Evolutionary conservation across 30 jellyfish, hydroid and myxozoan genomes (phyloP).

Genomic region (Pelagia noctiluca): DNA sequence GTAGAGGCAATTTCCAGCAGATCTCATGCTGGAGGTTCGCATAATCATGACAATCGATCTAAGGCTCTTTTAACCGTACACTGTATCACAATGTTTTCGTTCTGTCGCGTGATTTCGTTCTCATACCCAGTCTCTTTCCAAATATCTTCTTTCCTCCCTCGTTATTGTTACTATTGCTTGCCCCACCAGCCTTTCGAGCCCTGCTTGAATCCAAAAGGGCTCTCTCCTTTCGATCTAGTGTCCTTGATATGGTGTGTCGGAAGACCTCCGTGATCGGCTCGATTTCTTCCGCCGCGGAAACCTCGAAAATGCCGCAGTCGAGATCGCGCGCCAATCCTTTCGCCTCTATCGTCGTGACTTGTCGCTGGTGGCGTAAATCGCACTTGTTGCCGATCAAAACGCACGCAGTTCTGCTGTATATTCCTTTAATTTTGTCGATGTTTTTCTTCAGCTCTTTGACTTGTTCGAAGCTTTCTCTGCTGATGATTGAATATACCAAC

Average conservation of each 20-base stretch:
- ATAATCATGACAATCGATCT: too few relatives aligned
- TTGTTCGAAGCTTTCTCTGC: conserved; percentile 73
- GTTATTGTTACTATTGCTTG: neutral
- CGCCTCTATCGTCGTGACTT: conserved; percentile 76
- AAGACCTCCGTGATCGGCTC: conserved; percentile 70
- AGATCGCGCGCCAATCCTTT: conserved; percentile 69
- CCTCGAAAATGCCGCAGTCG: conserved; percentile 68
- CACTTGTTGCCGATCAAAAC: conserved; percentile 74
- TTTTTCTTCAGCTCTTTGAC: conserved; percentile 39
- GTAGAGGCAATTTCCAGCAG: too few relatives aligned
- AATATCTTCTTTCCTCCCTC: conserved; percentile 63
- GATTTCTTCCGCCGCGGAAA: conserved; percentile 71
- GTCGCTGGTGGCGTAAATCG: conserved; percentile 68
- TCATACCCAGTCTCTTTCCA: conserved; percentile 69
- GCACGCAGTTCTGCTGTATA: conserved; percentile 37
- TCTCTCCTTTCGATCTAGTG: conserved; percentile 68
- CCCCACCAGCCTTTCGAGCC: conserved; percentile 24
- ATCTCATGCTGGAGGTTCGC: too few relatives aligned
- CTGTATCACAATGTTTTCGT: conserved; percentile 51
- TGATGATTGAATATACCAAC: conserved; percentile 59
- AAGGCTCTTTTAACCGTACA: too few relatives aligned
- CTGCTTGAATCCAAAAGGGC: conserved; percentile 25
- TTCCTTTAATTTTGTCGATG: conserved; percentile 61
- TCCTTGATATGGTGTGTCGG: conserved; percentile 55
- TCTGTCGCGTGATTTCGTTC: conserved; percentile 63